These are phyloP conservation scores for Brachyhypopomus occidentalis DNA, from an alignment of 2,113 vertebrate genomes.

Conservation along the genomic window DNA sequence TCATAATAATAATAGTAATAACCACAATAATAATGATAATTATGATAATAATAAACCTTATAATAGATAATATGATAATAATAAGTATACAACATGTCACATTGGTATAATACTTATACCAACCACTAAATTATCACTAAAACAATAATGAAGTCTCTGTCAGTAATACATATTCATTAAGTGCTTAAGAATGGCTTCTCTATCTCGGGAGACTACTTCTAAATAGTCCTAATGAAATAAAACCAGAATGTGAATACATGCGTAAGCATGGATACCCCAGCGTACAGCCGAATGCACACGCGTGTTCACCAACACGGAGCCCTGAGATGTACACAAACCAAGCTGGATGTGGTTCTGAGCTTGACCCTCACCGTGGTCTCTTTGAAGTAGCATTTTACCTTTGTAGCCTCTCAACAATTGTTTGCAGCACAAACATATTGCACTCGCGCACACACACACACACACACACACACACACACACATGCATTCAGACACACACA, in stretches of 20 bases:
- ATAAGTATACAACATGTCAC: constrained; percentile 2
- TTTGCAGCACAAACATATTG: constrained; percentile 39
- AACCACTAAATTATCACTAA: constrained; percentile 36
- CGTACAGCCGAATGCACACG: constrained; percentile 16
- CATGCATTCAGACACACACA: constrained; percentile 35
- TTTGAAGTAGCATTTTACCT: constrained; percentile 46
- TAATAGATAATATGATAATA: neutral
- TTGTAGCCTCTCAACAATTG: constrained; percentile 40
- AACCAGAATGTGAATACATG: constrained; percentile 2
- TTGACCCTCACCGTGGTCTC: constrained; percentile 9
- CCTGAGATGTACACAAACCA: constrained; percentile 37
- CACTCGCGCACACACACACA: constrained; percentile 22
- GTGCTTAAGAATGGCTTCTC: constrained; percentile 36
- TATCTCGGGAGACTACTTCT: constrained; percentile 34
- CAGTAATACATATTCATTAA: constrained; percentile 48
- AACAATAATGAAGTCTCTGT: constrained; percentile 36
- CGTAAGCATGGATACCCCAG: constrained; percentile 3
- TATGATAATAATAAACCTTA: neutral
- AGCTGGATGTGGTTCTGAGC: neutral
- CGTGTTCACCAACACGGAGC: neutral
- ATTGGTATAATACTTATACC: constrained; percentile 5
- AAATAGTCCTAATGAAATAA: constrained; percentile 23
- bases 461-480: constrained; percentile 19
- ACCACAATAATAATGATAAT: neutral
- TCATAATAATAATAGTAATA: too few relatives aligned